Base-by-base conservation (phyloP, 1,140 invertebrate species). In the Drosophila malerkotliana region DNA sequence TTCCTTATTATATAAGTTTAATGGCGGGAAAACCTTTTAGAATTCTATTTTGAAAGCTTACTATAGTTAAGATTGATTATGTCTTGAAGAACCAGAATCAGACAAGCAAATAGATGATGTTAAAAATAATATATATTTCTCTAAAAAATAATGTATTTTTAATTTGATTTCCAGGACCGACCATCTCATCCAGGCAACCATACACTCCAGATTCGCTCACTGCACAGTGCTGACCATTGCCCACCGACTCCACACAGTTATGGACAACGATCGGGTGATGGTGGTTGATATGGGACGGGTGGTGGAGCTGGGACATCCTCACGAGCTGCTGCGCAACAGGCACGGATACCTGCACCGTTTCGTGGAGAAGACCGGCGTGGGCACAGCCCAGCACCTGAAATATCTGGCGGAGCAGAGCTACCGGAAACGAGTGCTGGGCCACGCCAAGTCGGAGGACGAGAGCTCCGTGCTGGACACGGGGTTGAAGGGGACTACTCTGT, bases 221-320 rank as follows among this genome's bases (percentile, higher is more conserved):
- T 97, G 96, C 79, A 97, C 97, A 0, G 96, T 97, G 1, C 85
- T 97, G 9, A 98, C 97, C 1, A 97, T 98, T 34, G 97, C 97
- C 5, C 97, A 97, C 93, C 93, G 96, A 12, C 91, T 97, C 3
- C 94, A 97, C 68, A 97, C 96, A 0, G 95, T 97, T 26, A 95
- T 97, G 93, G 96, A 97, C 78, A 95, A 93, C 44, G 94, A 96
- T 91, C 94, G 95, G 62, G 94, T 97, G 59, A 84, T 97, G 77
- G 95, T 96, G 0, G 94, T 97, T 93, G 95, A 96, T 68, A 92
- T 93, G 45, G 96, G 96, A 7, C 92, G 71, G 4, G 92, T 93
- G 48, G 93, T 94, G 34, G 96, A 97, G 91, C 95, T 95, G 79
- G 95, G 96, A 60, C 93, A 94, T 80, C 96, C 96, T 0, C 91